A percentile compares a stretch with the other conserved stretches of the same genome.
These are phyloP conservation scores for Eublepharis macularius DNA, from an alignment of 2,113 vertebrate species.

Conservation along the genomic window DNA sequence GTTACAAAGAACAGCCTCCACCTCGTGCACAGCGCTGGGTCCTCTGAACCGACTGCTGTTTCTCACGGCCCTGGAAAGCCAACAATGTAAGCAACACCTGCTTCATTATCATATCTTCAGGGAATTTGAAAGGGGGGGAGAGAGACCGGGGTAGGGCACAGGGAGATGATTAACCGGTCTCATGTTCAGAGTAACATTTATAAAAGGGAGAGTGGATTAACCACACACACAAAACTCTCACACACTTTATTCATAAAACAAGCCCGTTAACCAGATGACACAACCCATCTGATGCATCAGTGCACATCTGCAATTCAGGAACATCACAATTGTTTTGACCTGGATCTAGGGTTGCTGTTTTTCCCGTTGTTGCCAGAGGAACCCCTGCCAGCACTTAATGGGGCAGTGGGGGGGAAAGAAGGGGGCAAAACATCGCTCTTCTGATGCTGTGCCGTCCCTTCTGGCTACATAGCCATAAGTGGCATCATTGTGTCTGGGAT, in stretches of 20 bases:
- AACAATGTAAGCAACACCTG: slow-evolving; percentile 80
- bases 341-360: no score
- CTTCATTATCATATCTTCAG: slow-evolving; percentile 88
- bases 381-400: no score
- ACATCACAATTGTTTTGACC: no score
- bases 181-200: background rate
- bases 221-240: background rate
- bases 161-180: slow-evolving; percentile 14
- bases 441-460: no score
- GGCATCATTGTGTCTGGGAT: no score
- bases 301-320: slow-evolving; percentile 28
- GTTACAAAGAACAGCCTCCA: slow-evolving; percentile 70
- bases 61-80: slow-evolving; percentile 85
- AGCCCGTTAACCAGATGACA: background rate
- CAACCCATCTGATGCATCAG: slow-evolving; percentile 27
- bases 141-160: slow-evolving; percentile 1
- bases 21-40: slow-evolving; percentile 60
- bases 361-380: no score
- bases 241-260: background rate
- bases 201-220: background rate
- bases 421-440: no score
- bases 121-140: slow-evolving; percentile 43
- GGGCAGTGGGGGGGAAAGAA: no score
- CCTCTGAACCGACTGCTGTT: slow-evolving; percentile 74
- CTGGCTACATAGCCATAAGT: no score